Percentiles rank a stretch among this genome's conserved stretches.
phyloP scores from a whole-genome alignment of 2,113 vertebrate genomes.

The Synchiropus splendidus region DNA sequence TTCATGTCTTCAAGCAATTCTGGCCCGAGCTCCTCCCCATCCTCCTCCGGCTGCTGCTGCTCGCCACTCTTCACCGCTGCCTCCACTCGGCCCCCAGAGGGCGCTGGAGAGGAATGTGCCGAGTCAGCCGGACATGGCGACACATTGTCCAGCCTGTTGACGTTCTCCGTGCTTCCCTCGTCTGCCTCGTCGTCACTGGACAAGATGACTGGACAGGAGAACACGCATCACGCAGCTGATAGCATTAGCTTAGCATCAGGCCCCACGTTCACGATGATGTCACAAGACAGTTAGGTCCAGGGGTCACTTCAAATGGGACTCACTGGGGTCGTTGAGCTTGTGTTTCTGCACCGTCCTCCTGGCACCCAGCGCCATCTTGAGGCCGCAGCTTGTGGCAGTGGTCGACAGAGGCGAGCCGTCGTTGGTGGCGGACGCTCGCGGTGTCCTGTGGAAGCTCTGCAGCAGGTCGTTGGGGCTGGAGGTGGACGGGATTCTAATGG shows the following conservation, averaged over 20 bases:
- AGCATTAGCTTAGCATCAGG: too few relatives aligned
- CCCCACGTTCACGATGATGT: too few relatives aligned
- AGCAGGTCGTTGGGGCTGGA: constrained; percentile 65
- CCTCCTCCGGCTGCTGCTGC: constrained; percentile 67
- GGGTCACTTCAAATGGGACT: too few relatives aligned
- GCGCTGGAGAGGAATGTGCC: constrained; percentile 82
- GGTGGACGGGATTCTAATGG: constrained; percentile 72
- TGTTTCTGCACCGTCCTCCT: constrained; percentile 65
- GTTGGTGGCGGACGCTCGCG: constrained; percentile 58
- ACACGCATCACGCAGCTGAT: not conserved
- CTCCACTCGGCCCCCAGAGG: constrained; percentile 83
- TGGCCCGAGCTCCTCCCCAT: constrained; percentile 64
- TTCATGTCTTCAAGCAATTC: constrained; percentile 73
- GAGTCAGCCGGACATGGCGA: constrained; percentile 86
- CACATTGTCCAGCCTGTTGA: constrained; percentile 77
- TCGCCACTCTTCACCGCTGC: constrained; percentile 77
- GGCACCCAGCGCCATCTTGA: constrained; percentile 63
- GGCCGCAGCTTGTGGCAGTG: constrained; percentile 52
- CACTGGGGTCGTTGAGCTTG: constrained; percentile 88
- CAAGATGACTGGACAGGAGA: constrained; percentile 73
- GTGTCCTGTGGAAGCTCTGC: constrained; percentile 73
- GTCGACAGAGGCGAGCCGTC: constrained; percentile 53
- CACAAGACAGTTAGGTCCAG: too few relatives aligned
- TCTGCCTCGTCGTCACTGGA: constrained; percentile 81
- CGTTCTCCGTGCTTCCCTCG: constrained; percentile 71